A percentile compares a stretch with the other conserved stretches of the same genome.
Evolutionary conservation across 2,797 vertebrate species (phyloP).

Genomic region (Acrocephalus scirpaceus): DNA sequence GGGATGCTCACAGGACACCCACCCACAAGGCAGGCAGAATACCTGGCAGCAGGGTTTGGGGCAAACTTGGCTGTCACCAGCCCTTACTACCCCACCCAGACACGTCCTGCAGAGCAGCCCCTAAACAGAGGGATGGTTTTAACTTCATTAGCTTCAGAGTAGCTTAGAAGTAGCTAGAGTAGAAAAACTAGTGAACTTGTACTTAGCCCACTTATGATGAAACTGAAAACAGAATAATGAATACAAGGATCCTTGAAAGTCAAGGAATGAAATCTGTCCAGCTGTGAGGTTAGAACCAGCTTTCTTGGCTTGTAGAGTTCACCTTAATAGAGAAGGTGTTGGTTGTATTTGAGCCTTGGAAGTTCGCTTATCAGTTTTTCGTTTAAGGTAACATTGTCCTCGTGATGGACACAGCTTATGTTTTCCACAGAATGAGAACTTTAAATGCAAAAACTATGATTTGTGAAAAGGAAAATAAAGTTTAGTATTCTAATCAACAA

Average conservation of each 20-base stretch:
- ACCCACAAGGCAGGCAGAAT: background rate
- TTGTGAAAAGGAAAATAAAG: background rate
- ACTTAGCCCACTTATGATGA: background rate
- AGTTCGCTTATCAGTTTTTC: background rate
- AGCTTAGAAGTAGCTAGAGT: background rate
- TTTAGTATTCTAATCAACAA: background rate
- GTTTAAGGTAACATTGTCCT: background rate
- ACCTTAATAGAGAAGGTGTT: background rate
- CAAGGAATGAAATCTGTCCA: background rate
- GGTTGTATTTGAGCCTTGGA: background rate
- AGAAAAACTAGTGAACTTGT: background rate
- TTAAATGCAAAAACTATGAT: background rate
- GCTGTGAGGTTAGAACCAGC: background rate
- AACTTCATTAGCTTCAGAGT: background rate
- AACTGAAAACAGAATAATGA: background rate
- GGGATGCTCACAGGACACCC: fast-evolving
- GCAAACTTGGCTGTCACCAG: background rate
- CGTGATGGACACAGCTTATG: fast-evolving
- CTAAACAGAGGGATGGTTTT: background rate
- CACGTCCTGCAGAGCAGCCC: background rate
- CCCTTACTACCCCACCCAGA: background rate
- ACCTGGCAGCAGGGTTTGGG: background rate
- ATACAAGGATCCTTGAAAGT: background rate
- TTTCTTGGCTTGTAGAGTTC: background rate
- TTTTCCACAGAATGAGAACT: background rate